Evolutionary conservation across 64 coral and sea anemone genomes (phyloP).

Genomic region (Stichodactyla mertensii): DNA sequence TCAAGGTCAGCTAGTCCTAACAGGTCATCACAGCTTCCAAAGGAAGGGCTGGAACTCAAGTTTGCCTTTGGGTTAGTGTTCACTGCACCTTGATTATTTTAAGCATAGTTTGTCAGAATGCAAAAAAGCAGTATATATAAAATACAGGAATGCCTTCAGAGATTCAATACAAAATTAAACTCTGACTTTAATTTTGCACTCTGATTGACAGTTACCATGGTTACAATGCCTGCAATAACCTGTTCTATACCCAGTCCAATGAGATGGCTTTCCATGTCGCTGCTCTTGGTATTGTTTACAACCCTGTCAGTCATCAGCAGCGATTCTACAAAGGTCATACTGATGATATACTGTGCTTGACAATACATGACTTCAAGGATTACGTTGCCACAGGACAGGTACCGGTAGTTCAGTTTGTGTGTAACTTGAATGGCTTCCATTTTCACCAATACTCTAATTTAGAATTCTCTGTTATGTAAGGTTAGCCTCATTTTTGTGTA

Average conservation of each 20-base stretch:
- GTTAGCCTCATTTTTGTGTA: no score
- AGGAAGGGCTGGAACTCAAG: conserved; percentile 80
- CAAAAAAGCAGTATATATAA: no score
- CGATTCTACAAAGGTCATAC: conserved; percentile 92
- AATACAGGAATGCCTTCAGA: background rate
- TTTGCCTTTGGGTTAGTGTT: conserved; percentile 93
- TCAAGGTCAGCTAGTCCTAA: conserved; percentile 59
- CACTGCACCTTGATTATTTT: background rate
- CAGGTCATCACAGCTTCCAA: conserved; percentile 31
- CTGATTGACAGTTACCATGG: conserved; percentile 88
- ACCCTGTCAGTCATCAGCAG: conserved; percentile 71
- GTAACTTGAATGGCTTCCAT: no score
- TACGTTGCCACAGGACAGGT: conserved; percentile 98
- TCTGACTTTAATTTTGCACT: background rate
- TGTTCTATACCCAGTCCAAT: conserved; percentile 92
- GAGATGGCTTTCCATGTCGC: conserved; percentile 94
- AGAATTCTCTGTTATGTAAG: no score
- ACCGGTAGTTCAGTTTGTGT: conserved; percentile 45
- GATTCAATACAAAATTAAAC: background rate
- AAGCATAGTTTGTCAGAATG: no score
- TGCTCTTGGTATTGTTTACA: conserved; percentile 89
- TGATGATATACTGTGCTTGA: conserved; percentile 92
- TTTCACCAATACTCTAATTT: no score
- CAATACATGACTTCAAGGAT: conserved; percentile 93
- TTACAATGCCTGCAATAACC: conserved; percentile 98